A percentile compares a stretch with the other conserved stretches of the same genome.
Conservation (phyloP, 2,797 vertebrate species). For the Hozukius guyotensis region DNA sequence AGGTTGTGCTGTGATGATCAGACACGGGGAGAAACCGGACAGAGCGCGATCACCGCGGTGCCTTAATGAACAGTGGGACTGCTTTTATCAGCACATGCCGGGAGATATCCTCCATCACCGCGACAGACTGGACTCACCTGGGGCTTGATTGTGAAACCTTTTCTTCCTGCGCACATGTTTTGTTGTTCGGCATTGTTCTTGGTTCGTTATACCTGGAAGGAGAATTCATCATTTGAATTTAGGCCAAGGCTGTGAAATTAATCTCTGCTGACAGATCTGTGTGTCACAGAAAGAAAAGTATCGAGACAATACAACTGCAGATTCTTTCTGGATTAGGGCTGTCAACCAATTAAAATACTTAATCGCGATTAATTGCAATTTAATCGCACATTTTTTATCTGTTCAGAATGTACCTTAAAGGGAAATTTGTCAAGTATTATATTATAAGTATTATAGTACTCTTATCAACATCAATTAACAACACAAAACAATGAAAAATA, state of each 20-base stretch:
- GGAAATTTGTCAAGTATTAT: too few species aligned
- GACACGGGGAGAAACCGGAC: conserved; percentile 36
- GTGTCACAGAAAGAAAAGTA: not conserved
- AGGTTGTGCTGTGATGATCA: conserved; percentile 45
- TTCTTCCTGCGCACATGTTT: conserved; percentile 8
- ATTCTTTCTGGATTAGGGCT: not conserved
- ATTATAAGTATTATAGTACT: too few species aligned
- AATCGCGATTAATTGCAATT: too few species aligned
- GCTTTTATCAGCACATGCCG: conserved; percentile 43
- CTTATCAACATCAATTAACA: too few species aligned
- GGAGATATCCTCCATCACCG: conserved; percentile 59
- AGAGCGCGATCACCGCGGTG: not conserved
- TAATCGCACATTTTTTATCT: too few species aligned
- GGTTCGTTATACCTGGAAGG: not conserved
- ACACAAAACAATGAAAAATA: too few species aligned
- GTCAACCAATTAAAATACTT: too few species aligned
- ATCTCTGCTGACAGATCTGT: conserved; percentile 8
- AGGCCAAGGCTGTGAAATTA: not conserved
- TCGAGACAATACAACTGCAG: not conserved
- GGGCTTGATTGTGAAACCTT: conserved; percentile 13
- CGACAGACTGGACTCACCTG: conserved; percentile 37
- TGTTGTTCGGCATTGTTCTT: not conserved
- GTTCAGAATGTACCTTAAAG: too few species aligned
- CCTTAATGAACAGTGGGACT: conserved; percentile 45
- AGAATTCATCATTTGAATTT: conserved; percentile 15